These are phyloP conservation scores for Anisognathus igniventris DNA, from an alignment of 2,797 vertebrate species.

Conservation along the genomic window DNA sequence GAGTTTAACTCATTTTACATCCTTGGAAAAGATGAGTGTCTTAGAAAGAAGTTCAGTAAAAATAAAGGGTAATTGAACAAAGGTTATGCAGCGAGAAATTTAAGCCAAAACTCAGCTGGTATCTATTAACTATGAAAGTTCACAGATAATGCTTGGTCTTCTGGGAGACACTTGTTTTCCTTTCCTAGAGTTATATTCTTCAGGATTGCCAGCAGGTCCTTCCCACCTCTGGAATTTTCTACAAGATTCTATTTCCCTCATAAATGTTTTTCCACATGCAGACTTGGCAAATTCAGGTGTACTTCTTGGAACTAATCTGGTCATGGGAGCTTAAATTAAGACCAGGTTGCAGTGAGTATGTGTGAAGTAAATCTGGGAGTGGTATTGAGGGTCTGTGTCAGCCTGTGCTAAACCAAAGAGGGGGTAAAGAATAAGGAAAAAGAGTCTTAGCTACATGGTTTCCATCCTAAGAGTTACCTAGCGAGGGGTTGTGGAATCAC, in stretches of 20 bases:
- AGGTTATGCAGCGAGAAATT: background rate
- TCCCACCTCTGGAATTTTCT: constrained; percentile 31
- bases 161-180: background rate
- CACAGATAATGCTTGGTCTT: background rate
- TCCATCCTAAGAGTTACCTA: background rate
- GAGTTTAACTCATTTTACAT: constrained; percentile 3
- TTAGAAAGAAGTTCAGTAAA: background rate
- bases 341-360: background rate
- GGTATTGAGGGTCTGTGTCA: background rate
- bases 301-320: background rate
- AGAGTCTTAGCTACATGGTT: background rate
- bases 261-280: constrained; percentile 5
- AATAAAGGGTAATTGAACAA: background rate
- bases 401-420: background rate
- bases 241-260: background rate
- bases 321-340: background rate
- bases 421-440: background rate
- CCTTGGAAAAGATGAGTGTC: background rate
- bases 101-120: constrained; percentile 5
- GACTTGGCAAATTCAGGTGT: constrained; percentile 21
- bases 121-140: constrained; percentile 15
- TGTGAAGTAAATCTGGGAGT: background rate
- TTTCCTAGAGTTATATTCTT: background rate
- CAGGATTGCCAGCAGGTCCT: background rate
- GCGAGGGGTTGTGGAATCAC: background rate